phyloP scores from a whole-genome alignment of 2,797 vertebrate species.

The Scarus forsteni region DNA sequence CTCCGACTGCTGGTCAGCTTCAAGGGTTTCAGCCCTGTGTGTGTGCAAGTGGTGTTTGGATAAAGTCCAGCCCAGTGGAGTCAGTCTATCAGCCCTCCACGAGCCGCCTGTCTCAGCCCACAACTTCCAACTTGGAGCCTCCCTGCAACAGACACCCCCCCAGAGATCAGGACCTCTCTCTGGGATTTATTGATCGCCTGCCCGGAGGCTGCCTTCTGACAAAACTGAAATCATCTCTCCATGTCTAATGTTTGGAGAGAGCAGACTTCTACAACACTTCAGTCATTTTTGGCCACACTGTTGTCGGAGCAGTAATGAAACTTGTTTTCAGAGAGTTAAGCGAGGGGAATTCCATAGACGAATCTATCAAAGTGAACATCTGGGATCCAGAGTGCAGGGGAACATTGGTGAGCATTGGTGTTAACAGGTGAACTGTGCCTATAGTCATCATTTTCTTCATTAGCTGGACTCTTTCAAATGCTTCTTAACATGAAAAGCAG shows the following conservation, averaged over 20 bases:
- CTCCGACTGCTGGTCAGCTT: conserved; percentile 22
- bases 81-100: conserved; percentile 43
- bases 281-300: not conserved
- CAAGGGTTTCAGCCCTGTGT: not conserved
- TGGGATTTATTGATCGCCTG: conserved; percentile 49
- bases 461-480: too few relatives aligned
- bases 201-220: conserved; percentile 26
- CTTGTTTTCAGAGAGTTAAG: too few relatives aligned
- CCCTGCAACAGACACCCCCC: conserved; percentile 20
- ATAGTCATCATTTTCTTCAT: too few relatives aligned
- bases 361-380: too few relatives aligned
- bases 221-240: conserved; percentile 38
- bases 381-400: too few relatives aligned
- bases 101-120: conserved; percentile 48
- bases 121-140: conserved; percentile 34
- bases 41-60: conserved; percentile 36
- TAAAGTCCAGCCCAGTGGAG: conserved; percentile 41
- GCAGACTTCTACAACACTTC: conserved; percentile 3
- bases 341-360: too few relatives aligned
- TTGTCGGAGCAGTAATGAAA: not conserved
- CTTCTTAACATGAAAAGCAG: too few relatives aligned
- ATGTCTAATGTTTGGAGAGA: not conserved
- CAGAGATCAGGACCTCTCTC: conserved; percentile 31
- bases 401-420: too few relatives aligned
- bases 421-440: too few relatives aligned